Percentiles rank a stretch among this genome's conserved stretches.
phyloP scores from a whole-genome alignment of 2,888 invertebrate species.

The Hydraecia micacea region DNA sequence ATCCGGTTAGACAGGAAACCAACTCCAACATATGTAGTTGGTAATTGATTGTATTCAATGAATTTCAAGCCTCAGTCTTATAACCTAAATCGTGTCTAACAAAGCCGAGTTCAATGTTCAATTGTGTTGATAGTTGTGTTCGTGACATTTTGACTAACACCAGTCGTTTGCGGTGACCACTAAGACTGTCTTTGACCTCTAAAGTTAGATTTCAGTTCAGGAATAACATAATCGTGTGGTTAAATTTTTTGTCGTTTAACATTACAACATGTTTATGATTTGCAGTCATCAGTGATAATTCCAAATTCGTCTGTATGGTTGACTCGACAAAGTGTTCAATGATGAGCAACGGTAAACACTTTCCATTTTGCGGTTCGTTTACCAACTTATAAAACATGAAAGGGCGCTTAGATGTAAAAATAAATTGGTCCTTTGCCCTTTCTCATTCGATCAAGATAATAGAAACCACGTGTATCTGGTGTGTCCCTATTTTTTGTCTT shows the following conservation, averaged over 20 bases:
- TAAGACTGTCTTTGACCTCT: not conserved
- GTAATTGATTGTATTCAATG: not conserved
- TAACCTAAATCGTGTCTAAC: not conserved
- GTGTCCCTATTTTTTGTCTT: not conserved
- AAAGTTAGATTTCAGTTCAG: not conserved
- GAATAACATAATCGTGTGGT: not conserved
- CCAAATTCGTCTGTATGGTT: not conserved
- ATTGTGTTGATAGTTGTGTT: slow-evolving; percentile 11
- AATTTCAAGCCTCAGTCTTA: not conserved
- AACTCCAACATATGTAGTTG: too few relatives aligned
- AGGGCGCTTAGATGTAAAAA: not conserved
- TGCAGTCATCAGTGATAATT: not conserved
- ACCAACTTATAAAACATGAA: not conserved
- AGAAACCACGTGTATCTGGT: slow-evolving; percentile 1
- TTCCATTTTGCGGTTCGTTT: not conserved
- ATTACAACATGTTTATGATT: too few relatives aligned
- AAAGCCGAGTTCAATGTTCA: not conserved
- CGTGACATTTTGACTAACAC: not conserved
- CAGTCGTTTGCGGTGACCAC: not conserved
- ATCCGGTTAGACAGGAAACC: too few relatives aligned
- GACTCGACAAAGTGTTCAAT: not conserved
- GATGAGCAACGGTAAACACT: not conserved
- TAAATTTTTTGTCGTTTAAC: not conserved
- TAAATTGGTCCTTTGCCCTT: not conserved
- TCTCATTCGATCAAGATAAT: too few relatives aligned